phyloP scores from a whole-genome alignment of 2,888 invertebrate genomes.

The Strigamia crassipes region DNA sequence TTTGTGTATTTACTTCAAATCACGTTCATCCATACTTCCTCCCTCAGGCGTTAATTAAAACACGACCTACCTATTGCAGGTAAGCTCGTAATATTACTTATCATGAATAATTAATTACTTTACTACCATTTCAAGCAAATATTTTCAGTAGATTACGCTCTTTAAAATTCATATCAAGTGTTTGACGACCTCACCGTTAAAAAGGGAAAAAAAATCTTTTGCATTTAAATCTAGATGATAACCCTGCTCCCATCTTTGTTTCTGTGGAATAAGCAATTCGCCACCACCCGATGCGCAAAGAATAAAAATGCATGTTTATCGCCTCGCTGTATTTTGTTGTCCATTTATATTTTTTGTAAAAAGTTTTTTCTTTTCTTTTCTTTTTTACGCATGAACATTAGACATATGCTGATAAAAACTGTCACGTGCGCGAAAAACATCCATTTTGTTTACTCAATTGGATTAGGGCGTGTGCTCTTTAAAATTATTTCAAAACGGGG shows the following conservation, averaged over 20 bases:
- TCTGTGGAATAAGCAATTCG: neutral
- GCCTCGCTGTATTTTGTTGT: neutral
- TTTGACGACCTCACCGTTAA: neutral
- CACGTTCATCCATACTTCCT: no score
- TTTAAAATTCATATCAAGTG: no score
- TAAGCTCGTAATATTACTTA: no score
- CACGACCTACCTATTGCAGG: no score
- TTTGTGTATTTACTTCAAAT: no score
- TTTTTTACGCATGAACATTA: neutral
- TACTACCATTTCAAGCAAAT: no score
- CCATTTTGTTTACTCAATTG: conserved; percentile 23
- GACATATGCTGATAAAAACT: neutral
- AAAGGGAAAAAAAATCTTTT: neutral
- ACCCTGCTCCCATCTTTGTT: neutral
- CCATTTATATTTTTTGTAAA: neutral
- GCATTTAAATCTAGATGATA: neutral
- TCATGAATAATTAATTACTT: no score
- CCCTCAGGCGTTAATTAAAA: no score
- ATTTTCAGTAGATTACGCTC: no score
- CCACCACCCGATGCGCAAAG: neutral
- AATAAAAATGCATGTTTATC: neutral
- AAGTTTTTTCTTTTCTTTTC: neutral
- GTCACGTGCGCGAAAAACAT: neutral
- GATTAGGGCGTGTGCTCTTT: conserved; percentile 16
- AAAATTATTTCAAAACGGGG: conserved; percentile 17